These are phyloP conservation scores for Saimiri boliviensis DNA, from an alignment of 2,113 vertebrate species.

Conservation along the genomic window DNA sequence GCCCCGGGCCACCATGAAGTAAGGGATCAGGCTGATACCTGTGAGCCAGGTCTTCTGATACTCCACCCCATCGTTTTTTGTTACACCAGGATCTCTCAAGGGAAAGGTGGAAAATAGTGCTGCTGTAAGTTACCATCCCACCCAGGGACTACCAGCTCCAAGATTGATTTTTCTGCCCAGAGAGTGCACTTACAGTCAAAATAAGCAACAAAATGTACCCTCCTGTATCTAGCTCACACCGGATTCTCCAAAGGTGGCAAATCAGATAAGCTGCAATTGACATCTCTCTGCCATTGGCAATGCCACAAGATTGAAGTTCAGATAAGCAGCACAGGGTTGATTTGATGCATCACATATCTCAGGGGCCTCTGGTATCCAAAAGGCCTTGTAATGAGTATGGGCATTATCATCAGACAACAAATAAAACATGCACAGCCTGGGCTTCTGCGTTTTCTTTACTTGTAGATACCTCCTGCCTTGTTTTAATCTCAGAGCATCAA, in stretches of 20 bases:
- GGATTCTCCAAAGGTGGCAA: background rate
- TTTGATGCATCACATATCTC: background rate
- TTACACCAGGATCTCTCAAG: background rate
- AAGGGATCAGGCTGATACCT: background rate
- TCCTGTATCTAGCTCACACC: background rate
- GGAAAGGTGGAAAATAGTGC: background rate
- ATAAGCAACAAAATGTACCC: too few relatives aligned
- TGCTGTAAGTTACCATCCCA: background rate
- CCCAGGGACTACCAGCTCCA: too few relatives aligned
- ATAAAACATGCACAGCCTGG: background rate
- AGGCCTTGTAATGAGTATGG: background rate
- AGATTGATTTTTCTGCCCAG: background rate
- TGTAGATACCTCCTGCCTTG: background rate
- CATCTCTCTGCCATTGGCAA: background rate
- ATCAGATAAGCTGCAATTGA: background rate
- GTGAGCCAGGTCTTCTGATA: background rate
- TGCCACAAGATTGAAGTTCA: background rate
- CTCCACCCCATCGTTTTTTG: accelerated
- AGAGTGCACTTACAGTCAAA: background rate
- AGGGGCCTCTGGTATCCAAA: background rate
- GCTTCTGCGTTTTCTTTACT: background rate
- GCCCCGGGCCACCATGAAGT: background rate
- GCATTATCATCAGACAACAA: background rate
- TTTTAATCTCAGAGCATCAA: background rate
- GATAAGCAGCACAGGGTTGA: background rate